phyloP scores from a whole-genome alignment of 1,140 invertebrate species.

The Penaeus indicus region DNA sequence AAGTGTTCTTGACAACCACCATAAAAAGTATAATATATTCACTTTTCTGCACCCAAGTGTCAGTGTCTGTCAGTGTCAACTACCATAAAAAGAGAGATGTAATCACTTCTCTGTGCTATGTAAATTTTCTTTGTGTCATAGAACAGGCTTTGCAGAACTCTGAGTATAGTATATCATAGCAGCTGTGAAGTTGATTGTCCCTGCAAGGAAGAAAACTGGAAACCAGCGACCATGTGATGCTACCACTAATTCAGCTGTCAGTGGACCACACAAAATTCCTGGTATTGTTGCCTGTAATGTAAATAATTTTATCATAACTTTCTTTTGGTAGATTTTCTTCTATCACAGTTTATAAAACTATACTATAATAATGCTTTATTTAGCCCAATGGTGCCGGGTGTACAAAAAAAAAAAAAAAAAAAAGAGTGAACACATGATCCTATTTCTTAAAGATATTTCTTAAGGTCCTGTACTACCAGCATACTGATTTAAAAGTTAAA shows the following conservation, averaged over 20 bases:
- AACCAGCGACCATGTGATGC: conserved; percentile 82
- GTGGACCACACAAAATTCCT: conserved; percentile 82
- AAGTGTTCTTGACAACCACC: too few relatives aligned
- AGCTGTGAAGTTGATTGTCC: conserved; percentile 82
- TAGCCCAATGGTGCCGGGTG: too few relatives aligned
- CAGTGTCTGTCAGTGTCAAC: not conserved
- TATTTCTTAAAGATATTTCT: too few relatives aligned
- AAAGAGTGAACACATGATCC: too few relatives aligned
- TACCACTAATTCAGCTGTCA: conserved; percentile 83
- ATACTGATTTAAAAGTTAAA: too few relatives aligned
- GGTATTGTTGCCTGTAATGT: conserved; percentile 79
- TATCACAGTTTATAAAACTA: not conserved
- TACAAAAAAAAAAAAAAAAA: too few relatives aligned
- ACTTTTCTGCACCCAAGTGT: not conserved
- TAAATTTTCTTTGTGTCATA: conserved; percentile 43
- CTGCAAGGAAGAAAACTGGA: conserved; percentile 83
- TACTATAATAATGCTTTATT: too few relatives aligned
- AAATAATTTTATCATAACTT: not conserved
- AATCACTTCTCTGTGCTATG: not conserved
- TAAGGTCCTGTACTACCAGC: too few relatives aligned
- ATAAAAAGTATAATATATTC: too few relatives aligned
- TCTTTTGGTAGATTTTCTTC: not conserved
- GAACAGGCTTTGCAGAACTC: conserved; percentile 75
- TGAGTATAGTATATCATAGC: conserved; percentile 84
- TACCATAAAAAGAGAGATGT: not conserved